Conservation (phyloP, 2,888 invertebrate genomes). For the Athalia rosae region DNA sequence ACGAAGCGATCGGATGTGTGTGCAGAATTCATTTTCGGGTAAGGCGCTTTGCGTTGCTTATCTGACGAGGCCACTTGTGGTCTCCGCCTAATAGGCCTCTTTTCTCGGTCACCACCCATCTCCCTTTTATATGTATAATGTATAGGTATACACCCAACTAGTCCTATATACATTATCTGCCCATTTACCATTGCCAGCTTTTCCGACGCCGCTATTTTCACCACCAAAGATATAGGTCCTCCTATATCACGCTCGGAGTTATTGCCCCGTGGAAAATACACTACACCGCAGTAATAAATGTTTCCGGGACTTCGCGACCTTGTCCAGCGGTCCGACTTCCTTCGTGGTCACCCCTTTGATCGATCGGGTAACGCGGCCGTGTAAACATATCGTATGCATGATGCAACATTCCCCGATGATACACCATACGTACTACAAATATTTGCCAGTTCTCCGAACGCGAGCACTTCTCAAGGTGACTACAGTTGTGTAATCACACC, state of each 20-base stretch:
- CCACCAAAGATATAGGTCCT: conserved; percentile 29
- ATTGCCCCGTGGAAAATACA: conserved; percentile 35
- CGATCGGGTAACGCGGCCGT: neutral
- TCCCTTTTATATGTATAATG: neutral
- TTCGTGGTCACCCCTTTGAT: neutral
- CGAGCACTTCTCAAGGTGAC: too few relatives aligned
- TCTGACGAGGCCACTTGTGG: conserved; percentile 46
- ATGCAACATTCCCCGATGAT: too few relatives aligned
- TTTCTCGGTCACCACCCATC: conserved; percentile 21
- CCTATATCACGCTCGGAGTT: conserved; percentile 21
- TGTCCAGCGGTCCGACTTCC: neutral
- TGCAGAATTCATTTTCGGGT: conserved; percentile 46
- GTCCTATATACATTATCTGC: neutral
- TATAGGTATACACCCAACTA: neutral
- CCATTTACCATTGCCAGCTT: conserved; percentile 5
- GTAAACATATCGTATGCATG: too few relatives aligned
- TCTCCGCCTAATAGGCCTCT: conserved; percentile 41
- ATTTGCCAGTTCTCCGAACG: too few relatives aligned
- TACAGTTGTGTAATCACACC: too few relatives aligned
- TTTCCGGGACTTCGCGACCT: conserved; percentile 9
- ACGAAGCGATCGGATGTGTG: conserved; percentile 12
- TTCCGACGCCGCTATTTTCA: neutral
- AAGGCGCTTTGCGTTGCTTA: conserved; percentile 48
- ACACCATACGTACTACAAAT: too few relatives aligned
- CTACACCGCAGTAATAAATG: conserved; percentile 24